These are phyloP conservation scores for Azemiops feae DNA, from an alignment of 2,113 vertebrate species.

Conservation along the genomic window DNA sequence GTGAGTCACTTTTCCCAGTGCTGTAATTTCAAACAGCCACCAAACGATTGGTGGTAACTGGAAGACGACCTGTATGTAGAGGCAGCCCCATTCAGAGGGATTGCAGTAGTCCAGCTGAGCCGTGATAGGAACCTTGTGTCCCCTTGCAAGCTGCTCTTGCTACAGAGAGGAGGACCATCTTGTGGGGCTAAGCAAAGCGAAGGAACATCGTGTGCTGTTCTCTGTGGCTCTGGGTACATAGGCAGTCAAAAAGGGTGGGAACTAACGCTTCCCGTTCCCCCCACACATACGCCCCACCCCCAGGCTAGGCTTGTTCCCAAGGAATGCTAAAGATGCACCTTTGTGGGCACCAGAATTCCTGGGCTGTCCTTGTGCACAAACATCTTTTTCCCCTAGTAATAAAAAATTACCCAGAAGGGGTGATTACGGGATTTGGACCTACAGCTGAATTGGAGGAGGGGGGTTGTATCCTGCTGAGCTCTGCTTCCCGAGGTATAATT, in stretches of 20 bases:
- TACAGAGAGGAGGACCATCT: constrained; percentile 54
- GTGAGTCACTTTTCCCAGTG: neutral
- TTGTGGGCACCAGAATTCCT: accelerated
- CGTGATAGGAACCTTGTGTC: neutral
- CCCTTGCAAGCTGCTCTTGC: neutral
- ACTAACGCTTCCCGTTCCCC: neutral
- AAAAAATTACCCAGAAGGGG: constrained; percentile 52
- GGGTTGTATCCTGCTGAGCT: constrained; percentile 40
- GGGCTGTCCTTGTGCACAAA: constrained; percentile 53
- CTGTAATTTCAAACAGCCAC: neutral
- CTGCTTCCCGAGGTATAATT: constrained; percentile 59
- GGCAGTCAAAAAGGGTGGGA: neutral
- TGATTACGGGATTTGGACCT: constrained; percentile 49
- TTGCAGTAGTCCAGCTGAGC: neutral
- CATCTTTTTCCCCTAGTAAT: constrained; percentile 45
- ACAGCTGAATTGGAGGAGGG: constrained; percentile 32
- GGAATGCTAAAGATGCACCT: accelerated
- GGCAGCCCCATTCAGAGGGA: neutral
- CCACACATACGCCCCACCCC: too few species aligned
- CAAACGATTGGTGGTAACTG: neutral
- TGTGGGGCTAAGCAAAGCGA: constrained; percentile 56
- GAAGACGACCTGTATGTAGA: neutral
- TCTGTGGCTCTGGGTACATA: neutral
- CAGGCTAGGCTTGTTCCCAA: neutral
- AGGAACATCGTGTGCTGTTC: constrained; percentile 60